These are phyloP conservation scores for Pristiophorus japonicus DNA, from an alignment of 2,113 vertebrate genomes.

Conservation along the genomic window DNA sequence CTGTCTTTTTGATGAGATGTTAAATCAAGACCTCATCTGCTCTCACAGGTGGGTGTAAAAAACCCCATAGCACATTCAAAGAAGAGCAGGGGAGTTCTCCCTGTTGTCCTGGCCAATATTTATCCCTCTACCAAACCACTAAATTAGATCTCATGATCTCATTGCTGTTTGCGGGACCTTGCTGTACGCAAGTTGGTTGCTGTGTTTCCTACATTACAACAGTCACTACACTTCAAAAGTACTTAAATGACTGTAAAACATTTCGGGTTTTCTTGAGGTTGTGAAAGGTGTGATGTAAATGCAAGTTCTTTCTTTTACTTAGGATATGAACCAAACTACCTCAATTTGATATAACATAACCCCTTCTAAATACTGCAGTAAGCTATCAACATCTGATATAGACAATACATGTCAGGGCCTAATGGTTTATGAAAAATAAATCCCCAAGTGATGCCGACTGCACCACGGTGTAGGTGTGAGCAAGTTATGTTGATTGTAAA, in stretches of 20 bases:
- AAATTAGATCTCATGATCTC: not conserved
- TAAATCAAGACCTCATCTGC: not conserved
- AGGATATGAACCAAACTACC: not conserved
- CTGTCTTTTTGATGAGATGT: not conserved
- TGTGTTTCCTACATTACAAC: too few species aligned
- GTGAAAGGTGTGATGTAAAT: not conserved
- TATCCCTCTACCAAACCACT: not conserved
- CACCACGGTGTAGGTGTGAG: constrained; percentile 1
- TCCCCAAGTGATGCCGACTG: not conserved
- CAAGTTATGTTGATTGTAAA: not conserved
- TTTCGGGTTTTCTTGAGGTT: not conserved
- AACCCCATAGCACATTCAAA: not conserved
- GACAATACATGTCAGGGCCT: not conserved
- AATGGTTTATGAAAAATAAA: constrained; percentile 21
- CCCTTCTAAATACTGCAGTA: not conserved
- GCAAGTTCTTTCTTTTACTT: not conserved
- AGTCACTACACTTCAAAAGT: not conserved
- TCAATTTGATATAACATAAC: not conserved
- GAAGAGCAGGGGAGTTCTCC: not conserved
- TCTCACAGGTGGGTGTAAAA: not conserved
- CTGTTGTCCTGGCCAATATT: not conserved
- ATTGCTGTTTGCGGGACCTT: not conserved
- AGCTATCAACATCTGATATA: not conserved
- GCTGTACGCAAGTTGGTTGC: not conserved
- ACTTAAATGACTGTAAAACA: not conserved